These are phyloP conservation scores for Galaxea fascicularis DNA, from an alignment of 92 coral and sea anemone species.

Conservation along the genomic window DNA sequence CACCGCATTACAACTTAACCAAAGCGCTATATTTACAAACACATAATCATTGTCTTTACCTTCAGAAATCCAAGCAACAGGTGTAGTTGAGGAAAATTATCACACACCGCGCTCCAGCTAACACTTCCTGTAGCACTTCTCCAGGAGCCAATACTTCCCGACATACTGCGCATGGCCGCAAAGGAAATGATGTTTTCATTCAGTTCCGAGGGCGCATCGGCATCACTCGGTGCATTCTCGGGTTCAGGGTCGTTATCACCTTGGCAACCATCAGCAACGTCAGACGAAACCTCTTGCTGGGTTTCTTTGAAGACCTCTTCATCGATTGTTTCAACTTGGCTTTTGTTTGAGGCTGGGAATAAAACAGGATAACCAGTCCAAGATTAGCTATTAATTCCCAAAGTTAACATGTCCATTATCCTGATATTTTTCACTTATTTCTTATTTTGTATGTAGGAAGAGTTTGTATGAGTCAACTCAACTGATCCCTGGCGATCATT, in stretches of 20 bases:
- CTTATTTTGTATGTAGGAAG: too few species aligned
- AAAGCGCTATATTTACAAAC: neutral
- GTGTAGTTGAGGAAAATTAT: conserved; percentile 81
- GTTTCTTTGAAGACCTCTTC: conserved; percentile 85
- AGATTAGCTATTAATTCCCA: too few species aligned
- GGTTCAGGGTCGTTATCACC: conserved; percentile 66
- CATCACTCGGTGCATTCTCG: conserved; percentile 72
- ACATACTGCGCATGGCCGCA: conserved; percentile 74
- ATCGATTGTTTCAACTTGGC: conserved; percentile 87
- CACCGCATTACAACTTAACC: neutral
- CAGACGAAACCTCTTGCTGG: conserved; percentile 22
- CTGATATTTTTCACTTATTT: too few species aligned
- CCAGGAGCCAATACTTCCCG: conserved; percentile 84
- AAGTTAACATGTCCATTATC: too few species aligned
- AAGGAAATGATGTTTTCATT: conserved; percentile 71
- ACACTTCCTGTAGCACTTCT: conserved; percentile 84
- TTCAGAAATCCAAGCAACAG: conserved; percentile 81
- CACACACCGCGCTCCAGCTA: conserved; percentile 84
- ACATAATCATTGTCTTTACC: conserved; percentile 25
- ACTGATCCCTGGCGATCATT: too few species aligned
- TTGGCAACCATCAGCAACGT: conserved; percentile 48
- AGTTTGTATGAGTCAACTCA: too few species aligned
- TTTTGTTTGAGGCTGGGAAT: conserved; percentile 72
- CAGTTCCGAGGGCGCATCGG: conserved; percentile 76
- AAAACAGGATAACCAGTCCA: neutral